Percentiles rank a stretch among this genome's conserved stretches.
phyloP scores from a whole-genome alignment of 1,140 invertebrate genomes.

The Chlorops oryzae region DNA sequence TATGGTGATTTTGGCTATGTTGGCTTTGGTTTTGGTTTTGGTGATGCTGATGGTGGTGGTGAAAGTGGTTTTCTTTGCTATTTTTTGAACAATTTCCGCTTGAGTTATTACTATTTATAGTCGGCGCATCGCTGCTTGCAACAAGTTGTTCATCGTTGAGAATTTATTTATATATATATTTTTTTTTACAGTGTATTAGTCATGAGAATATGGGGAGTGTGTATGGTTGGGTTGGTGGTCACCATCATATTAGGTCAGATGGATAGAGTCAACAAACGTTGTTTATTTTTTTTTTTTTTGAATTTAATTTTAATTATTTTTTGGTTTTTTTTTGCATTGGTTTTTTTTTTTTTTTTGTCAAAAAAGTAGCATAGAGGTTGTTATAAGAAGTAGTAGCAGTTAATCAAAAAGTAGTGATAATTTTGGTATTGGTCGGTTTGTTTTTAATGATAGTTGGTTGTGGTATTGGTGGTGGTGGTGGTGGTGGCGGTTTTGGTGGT shows the following conservation, averaged over 20 bases:
- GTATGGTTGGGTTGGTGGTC: too few species aligned
- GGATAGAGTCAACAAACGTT: conserved; percentile 12
- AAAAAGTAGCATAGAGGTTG: conserved; percentile 9
- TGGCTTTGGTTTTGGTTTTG: conserved; percentile 11
- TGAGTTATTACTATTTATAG: conserved; percentile 44
- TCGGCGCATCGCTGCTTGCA: conserved; percentile 45
- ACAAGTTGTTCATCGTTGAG: conserved; percentile 3
- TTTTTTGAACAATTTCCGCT: conserved; percentile 18
- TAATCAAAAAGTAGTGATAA: conserved; percentile 9
- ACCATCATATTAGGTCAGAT: too few species aligned
- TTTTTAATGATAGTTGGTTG: neutral
- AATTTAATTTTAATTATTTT: conserved; percentile 34
- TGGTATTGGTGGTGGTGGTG: conserved; percentile 7
- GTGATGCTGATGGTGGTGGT: conserved; percentile 14
- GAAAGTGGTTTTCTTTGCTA: conserved; percentile 16
- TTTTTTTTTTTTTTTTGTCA: conserved; percentile 26
- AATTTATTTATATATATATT: conserved; percentile 5
- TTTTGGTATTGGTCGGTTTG: conserved; percentile 3
- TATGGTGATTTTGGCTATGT: conserved; percentile 16
- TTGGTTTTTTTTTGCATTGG: conserved; percentile 19
- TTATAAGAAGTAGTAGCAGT: conserved; percentile 7
- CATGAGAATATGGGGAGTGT: too few species aligned
- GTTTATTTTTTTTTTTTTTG: conserved; percentile 3
- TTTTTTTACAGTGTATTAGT: conserved; percentile 4
- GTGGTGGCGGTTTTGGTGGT: conserved; percentile 18